Conservation (phyloP, 2,888 invertebrate genomes). For the Drosophila melanosoma region DNA sequence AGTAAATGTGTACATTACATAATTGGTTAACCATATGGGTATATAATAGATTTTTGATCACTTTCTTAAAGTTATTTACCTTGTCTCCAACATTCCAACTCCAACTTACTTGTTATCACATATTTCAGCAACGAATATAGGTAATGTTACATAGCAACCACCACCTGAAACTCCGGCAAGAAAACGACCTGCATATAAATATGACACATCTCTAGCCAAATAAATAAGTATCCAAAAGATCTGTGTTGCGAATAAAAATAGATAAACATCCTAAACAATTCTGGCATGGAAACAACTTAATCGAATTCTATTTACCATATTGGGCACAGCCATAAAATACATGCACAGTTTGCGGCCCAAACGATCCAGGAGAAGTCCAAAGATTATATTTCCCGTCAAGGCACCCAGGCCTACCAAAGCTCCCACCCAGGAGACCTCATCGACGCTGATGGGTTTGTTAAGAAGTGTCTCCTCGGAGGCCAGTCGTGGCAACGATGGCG, state of each 20-base stretch:
- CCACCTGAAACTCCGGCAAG: conserved; percentile 79
- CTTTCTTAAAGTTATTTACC: not conserved
- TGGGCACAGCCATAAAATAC: conserved; percentile 72
- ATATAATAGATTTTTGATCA: not conserved
- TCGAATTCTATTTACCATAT: conserved; percentile 61
- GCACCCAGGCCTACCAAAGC: conserved; percentile 75
- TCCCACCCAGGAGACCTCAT: conserved; percentile 78
- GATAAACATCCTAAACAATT: not conserved
- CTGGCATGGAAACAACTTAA: not conserved
- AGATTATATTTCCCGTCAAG: conserved; percentile 72
- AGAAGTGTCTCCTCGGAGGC: conserved; percentile 63
- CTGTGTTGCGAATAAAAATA: conserved; percentile 39
- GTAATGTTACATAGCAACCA: conserved; percentile 74
- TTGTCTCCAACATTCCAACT: not conserved
- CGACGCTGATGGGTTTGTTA: conserved; percentile 47
- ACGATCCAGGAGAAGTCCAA: conserved; percentile 73
- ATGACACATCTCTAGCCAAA: conserved; percentile 64
- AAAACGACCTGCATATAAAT: conserved; percentile 76
- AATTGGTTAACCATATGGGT: not conserved
- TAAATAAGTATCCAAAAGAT: conserved; percentile 77
- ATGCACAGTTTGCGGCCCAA: conserved; percentile 75
- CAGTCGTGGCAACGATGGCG: conserved; percentile 72
- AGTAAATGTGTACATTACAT: not conserved
- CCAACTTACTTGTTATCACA: conserved; percentile 75
- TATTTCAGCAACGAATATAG: conserved; percentile 82